Evolutionary conservation across 1,140 invertebrate genomes (phyloP).

Genomic region (Drosophila bipectinata): DNA sequence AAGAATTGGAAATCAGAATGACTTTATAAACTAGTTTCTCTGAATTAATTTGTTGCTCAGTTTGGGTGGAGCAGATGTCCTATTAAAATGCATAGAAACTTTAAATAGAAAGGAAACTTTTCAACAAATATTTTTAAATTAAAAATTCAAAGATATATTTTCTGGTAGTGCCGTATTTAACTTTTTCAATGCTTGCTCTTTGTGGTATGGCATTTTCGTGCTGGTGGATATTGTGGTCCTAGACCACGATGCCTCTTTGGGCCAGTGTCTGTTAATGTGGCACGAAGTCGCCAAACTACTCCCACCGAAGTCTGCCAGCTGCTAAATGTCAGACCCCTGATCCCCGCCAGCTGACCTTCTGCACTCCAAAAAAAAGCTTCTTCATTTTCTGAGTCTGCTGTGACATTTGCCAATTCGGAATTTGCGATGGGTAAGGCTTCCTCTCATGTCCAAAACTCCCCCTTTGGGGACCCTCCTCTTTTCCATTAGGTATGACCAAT

Average conservation of each 20-base stretch:
- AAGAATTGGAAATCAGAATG: neutral
- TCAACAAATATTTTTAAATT: neutral
- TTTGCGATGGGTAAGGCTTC: constrained; percentile 25
- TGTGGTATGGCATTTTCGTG: constrained; percentile 24
- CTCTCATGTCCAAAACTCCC: neutral
- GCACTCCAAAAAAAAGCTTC: constrained; percentile 17
- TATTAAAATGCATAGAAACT: neutral
- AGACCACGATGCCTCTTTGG: constrained; percentile 31
- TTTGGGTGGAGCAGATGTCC: constrained; percentile 13
- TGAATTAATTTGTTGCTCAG: neutral
- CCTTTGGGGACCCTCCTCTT: neutral
- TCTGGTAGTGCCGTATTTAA: neutral
- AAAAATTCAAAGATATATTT: neutral
- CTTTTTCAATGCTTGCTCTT: constrained; percentile 21
- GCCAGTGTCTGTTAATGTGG: constrained; percentile 47
- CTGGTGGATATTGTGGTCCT: constrained; percentile 29
- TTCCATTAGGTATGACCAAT: constrained; percentile 31
- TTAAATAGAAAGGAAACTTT: too few species aligned
- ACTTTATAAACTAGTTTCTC: constrained; percentile 8
- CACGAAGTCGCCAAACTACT: constrained; percentile 40
- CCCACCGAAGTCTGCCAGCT: constrained; percentile 24
- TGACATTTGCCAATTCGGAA: constrained; percentile 46
- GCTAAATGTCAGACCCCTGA: constrained; percentile 46
- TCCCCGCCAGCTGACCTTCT: constrained; percentile 26
- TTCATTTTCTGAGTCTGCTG: constrained; percentile 10